Base-by-base conservation (phyloP, 2,113 vertebrate species). In the Opisthocomus hoazin region DNA sequence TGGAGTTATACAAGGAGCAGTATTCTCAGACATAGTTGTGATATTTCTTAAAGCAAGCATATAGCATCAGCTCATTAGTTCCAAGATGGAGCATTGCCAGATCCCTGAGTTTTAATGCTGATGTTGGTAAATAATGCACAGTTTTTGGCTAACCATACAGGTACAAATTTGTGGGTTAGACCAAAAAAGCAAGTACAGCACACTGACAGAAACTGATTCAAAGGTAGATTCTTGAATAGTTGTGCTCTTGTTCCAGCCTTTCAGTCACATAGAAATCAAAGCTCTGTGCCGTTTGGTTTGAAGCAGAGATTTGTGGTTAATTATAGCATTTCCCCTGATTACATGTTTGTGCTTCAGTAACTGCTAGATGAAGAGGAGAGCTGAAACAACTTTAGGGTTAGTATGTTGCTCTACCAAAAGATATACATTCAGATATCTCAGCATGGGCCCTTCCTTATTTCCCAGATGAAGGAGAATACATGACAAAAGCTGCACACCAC, bases 271-370 rank as follows among this genome's bases (percentile, higher is more conserved):
- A 53, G 80, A 87, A 97, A 73, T 2, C 74, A 87, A 93, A 89
- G 84, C 76, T 96, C 88, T 68, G 68, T 96, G 83, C 46, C 45
- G 73, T 95, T 94, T 88, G 70, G 41, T 92, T 94, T 82, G n/a
- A 89, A 89, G 65, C 76, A 93, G 88, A 97, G 90, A 92, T 95
- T 89, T 92, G 94, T 91, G 83, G 90, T 79, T 96, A 95, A 96
- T 95, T 96, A 93, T 84, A 89, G 92, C 43, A 64, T 96, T 96
- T 90, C 88, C 86, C 45, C 0, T 92, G 86, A 94, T 94, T 96
- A 84, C 61, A 81, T 87, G 79, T 92, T 92, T 96, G 82, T 92
- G 71, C 93, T 95, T 96, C 86, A 84, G 71, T 93, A 93, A 78
- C 63, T 96, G 94, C 92, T 87, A 87, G 86, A 84, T 96, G 95